Evolutionary conservation across 2,888 invertebrate species (phyloP).

Genomic region (Mythimna impura): DNA sequence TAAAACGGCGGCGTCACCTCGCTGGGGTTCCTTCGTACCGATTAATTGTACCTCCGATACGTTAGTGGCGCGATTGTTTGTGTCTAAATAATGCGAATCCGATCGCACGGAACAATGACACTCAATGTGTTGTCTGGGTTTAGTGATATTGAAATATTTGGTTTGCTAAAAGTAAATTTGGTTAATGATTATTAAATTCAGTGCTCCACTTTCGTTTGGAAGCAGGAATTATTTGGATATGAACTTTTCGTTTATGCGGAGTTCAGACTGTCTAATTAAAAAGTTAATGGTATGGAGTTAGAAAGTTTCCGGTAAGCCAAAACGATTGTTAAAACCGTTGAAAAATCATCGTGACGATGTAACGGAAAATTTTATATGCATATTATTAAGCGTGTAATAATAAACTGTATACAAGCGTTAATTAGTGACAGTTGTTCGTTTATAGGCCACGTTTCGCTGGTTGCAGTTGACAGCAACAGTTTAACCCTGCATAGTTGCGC

Average conservation of each 20-base stretch:
- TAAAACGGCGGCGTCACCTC: constrained; percentile 82
- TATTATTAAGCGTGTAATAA: constrained; percentile 9
- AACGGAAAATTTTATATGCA: constrained; percentile 11
- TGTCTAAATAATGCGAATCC: constrained; percentile 66
- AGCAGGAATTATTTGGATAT: constrained; percentile 28
- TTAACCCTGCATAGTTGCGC: constrained; percentile 59
- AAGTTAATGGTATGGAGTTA: constrained; percentile 30
- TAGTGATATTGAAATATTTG: constrained; percentile 51
- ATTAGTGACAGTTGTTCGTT: constrained; percentile 32
- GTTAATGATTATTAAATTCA: constrained; percentile 31
- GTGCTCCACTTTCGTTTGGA: constrained; percentile 20
- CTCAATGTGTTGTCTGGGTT: constrained; percentile 41
- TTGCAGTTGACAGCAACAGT: constrained; percentile 53
- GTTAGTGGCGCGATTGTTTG: constrained; percentile 66
- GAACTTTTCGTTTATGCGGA: constrained; percentile 20
- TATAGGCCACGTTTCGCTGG: constrained; percentile 33
- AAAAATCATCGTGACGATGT: constrained; percentile 19
- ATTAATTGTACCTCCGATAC: constrained; percentile 80
- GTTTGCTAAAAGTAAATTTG: constrained; percentile 45
- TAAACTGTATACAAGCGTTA: constrained; percentile 13
- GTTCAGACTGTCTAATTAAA: constrained; percentile 32
- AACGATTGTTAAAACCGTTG: constrained; percentile 7
- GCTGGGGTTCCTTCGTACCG: constrained; percentile 71
- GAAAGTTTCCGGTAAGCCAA: constrained; percentile 27
- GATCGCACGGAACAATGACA: constrained; percentile 59